These are phyloP conservation scores for Notolepis coatsorum DNA, from an alignment of 2,797 vertebrate genomes.

Conservation along the genomic window DNA sequence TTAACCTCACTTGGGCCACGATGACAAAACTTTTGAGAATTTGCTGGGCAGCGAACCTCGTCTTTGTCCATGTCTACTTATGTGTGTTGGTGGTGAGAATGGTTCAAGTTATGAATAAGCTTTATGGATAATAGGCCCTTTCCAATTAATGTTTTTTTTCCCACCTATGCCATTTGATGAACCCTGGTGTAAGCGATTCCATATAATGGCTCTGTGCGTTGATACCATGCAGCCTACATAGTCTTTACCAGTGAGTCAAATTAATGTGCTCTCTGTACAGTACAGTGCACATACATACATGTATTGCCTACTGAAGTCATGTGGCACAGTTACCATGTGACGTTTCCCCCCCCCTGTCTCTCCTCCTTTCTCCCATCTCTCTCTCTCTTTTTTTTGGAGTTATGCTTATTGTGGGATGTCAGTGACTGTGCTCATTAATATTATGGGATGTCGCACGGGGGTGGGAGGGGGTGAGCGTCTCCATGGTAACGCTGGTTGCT, in stretches of 20 bases:
- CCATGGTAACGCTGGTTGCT: slow-evolving; percentile 82
- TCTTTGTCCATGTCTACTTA: background rate
- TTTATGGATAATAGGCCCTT: background rate
- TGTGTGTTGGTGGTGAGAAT: background rate
- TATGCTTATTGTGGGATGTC: slow-evolving; percentile 90
- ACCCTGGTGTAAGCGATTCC: background rate
- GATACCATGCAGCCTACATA: slow-evolving; percentile 7
- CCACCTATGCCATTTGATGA: slow-evolving; percentile 8
- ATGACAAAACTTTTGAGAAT: background rate
- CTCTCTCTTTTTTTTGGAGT: slow-evolving; percentile 82
- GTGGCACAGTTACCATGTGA: slow-evolving; percentile 83
- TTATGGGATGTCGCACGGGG: slow-evolving; percentile 83
- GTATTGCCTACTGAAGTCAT: slow-evolving; percentile 78
- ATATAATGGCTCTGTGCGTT: background rate
- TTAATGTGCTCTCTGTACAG: slow-evolving; percentile 45
- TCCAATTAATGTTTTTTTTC: background rate
- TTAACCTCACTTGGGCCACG: slow-evolving; percentile 6
- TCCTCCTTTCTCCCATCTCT: slow-evolving; percentile 55
- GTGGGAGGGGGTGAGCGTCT: slow-evolving; percentile 75
- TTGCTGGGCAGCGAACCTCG: too few relatives aligned
- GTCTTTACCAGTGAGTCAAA: slow-evolving; percentile 10
- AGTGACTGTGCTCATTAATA: slow-evolving; percentile 85
- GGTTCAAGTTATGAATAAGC: background rate
- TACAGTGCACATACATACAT: slow-evolving; percentile 62
- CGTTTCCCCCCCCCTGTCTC: slow-evolving; percentile 30